These are phyloP conservation scores for Argyresthia goedartella DNA, from an alignment of 2,888 invertebrate genomes.

Conservation along the genomic window DNA sequence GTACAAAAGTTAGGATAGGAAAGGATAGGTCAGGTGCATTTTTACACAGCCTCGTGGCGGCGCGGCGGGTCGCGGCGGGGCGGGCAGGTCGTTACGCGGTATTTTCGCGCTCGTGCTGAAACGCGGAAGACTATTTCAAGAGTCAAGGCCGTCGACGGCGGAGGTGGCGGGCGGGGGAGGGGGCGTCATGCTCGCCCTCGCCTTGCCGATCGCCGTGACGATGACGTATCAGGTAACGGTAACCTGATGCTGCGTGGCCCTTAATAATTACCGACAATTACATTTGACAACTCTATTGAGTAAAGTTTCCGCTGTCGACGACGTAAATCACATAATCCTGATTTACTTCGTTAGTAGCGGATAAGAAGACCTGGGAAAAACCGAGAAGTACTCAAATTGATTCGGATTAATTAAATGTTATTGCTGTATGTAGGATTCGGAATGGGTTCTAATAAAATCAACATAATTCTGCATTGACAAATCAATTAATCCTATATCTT, in stretches of 20 bases:
- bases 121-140: conserved; percentile 72
- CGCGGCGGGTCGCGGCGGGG: not conserved
- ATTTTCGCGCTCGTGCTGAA: conserved; percentile 61
- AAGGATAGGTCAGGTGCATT: no score
- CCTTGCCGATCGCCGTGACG: conserved; percentile 1
- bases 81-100: conserved; percentile 60
- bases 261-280: not conserved
- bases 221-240: conserved; percentile 5
- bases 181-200: conserved; percentile 8
- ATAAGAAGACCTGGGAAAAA: no score
- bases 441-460: no score
- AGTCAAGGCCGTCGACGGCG: conserved; percentile 61
- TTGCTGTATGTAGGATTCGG: no score
- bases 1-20: not conserved
- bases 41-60: not conserved
- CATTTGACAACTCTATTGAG: not conserved
- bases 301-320: not conserved
- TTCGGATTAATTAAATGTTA: no score
- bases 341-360: no score
- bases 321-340: not conserved
- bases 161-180: conserved; percentile 38
- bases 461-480: no score
- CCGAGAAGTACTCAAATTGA: no score
- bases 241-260: conserved; percentile 1
- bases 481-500: no score